A percentile compares a stretch with the other conserved stretches of the same genome.
phyloP scores from a whole-genome alignment of 1,140 invertebrate species.

The Drosophila albomicans region DNA sequence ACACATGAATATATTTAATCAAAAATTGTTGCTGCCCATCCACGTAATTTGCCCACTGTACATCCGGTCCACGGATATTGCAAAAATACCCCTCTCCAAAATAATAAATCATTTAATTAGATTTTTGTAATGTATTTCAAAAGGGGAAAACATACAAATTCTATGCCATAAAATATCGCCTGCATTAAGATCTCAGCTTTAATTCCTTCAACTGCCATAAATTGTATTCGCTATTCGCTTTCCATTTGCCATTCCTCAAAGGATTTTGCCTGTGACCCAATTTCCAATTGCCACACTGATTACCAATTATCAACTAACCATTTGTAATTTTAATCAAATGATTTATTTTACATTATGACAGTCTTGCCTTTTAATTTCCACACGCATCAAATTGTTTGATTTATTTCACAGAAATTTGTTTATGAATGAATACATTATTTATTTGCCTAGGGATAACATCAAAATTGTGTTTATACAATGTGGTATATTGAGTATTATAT shows the following conservation, averaged over 20 bases:
- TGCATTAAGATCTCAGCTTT: no score
- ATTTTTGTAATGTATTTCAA: slow-evolving; percentile 5
- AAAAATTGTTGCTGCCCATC: slow-evolving; percentile 14
- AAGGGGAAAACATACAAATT: background rate
- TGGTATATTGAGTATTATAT: no score
- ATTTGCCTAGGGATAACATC: background rate
- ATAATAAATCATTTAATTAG: slow-evolving; percentile 20
- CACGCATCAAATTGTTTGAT: background rate
- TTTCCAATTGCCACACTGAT: background rate
- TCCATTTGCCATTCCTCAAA: slow-evolving; percentile 3
- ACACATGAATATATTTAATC: slow-evolving; percentile 18
- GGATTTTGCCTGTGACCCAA: background rate
- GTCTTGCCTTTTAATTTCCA: background rate
- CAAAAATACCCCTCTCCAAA: background rate
- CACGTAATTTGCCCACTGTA: slow-evolving; percentile 7
- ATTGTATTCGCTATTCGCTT: slow-evolving; percentile 7
- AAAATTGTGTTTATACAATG: background rate
- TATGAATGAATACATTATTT: background rate
- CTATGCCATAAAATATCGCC: background rate
- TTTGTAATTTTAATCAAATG: background rate
- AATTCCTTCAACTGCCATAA: background rate
- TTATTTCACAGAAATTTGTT: background rate
- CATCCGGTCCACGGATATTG: slow-evolving; percentile 9
- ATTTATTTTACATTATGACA: background rate
- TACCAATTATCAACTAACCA: slow-evolving; percentile 4